Conservation (phyloP, 2,113 vertebrate species). For the Nasalis larvatus region DNA sequence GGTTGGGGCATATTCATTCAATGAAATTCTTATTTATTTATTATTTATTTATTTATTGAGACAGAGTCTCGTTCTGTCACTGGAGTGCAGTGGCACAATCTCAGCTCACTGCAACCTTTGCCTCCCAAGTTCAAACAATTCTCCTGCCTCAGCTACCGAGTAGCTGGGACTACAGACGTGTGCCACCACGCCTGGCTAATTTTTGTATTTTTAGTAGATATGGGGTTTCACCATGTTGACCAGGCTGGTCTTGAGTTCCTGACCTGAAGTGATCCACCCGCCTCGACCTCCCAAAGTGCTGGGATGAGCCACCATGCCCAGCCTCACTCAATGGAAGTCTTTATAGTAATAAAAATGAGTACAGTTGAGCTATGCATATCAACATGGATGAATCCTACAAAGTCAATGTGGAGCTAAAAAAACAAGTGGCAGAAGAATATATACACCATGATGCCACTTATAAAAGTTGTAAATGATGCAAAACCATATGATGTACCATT, state of each 20-base stretch:
- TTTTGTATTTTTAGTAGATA: neutral
- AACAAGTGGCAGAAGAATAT: neutral
- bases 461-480: neutral
- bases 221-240: neutral
- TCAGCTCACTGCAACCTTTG: neutral
- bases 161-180: neutral
- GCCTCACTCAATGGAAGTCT: neutral
- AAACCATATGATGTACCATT: neutral
- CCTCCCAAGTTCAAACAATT: neutral
- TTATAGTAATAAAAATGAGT: constrained; percentile 10
- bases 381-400: neutral
- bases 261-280: neutral
- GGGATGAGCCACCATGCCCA: neutral
- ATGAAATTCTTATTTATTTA: neutral
- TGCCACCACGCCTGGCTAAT: neutral
- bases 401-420: neutral
- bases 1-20: neutral
- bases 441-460: neutral
- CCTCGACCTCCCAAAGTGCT: neutral
- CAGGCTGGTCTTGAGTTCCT: neutral
- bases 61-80: neutral
- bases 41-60: neutral
- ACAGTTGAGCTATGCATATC: neutral
- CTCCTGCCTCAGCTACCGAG: neutral
- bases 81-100: neutral